These are phyloP conservation scores for Macrosoma leucophasiata DNA, from an alignment of 2,888 invertebrate species.

Conservation along the genomic window DNA sequence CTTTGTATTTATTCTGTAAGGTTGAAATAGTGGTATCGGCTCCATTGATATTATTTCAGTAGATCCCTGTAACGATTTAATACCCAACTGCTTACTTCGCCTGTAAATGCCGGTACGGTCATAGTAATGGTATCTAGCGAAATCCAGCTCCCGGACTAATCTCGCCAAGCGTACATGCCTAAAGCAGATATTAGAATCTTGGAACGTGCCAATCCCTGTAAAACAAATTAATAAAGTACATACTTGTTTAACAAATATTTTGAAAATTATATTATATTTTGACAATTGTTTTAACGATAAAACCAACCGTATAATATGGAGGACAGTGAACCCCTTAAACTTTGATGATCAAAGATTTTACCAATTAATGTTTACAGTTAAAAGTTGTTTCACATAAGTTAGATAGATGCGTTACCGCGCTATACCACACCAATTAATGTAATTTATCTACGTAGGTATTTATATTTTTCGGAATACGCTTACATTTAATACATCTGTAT, in stretches of 20 bases:
- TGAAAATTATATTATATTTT: no score
- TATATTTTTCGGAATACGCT: no score
- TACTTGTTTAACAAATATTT: not conserved
- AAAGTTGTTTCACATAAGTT: no score
- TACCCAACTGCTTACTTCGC: slow-evolving; percentile 36
- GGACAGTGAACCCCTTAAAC: no score
- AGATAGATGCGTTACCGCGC: no score
- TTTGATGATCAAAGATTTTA: no score
- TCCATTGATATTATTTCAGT: slow-evolving; percentile 40
- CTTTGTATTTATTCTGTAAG: slow-evolving; percentile 59
- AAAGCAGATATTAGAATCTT: slow-evolving; percentile 50
- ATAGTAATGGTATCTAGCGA: slow-evolving; percentile 60
- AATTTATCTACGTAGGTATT: no score
- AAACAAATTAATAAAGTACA: slow-evolving; percentile 7
- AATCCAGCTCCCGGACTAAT: slow-evolving; percentile 54
- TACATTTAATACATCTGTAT: no score
- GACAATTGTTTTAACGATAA: no score
- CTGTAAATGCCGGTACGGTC: slow-evolving; percentile 50
- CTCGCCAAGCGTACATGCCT: slow-evolving; percentile 44
- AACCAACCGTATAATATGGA: no score
- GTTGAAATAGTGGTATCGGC: slow-evolving; percentile 44
- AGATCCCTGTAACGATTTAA: slow-evolving; percentile 55
- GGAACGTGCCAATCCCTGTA: slow-evolving; percentile 55
- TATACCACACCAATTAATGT: no score
- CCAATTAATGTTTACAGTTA: no score